Evolutionary conservation across 2,797 vertebrate species (phyloP), one percentile per base, ranked within the genome.

Genomic region (Spinus pinus): DNA sequence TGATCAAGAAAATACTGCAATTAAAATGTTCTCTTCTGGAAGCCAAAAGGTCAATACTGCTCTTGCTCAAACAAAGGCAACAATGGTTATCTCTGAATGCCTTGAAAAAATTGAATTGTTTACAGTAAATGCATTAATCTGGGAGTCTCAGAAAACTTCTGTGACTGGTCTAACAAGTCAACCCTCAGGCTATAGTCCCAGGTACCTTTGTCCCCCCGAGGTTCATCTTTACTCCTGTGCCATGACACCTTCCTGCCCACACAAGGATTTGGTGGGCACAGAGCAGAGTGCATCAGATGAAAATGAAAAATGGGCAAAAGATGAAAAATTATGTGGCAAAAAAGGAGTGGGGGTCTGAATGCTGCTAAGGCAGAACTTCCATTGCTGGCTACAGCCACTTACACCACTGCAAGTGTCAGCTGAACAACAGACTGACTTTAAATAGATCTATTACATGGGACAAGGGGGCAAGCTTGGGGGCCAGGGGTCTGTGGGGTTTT

Each of bases 401-500:
- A n/a, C 1, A 84, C 14, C 28, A 5, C 51, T 79, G 17, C 30
- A 44, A 44, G 20, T 5, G 11, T 17, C 20, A 62, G 47, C 64
- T 49, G 69, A 88, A 54, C 17, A 81, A 47, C 44, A 77, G 54
- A 20, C 35, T 78, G 30, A 58, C 41, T 72, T 92, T 41, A 58
- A 90, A 80, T 33, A 8, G 2, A 50, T 9, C 33, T 50, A 21
- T 28, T 47, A 47, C 41, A 33, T 4, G 6, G 47, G 39, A 73
- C 1, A 1, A 58, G 17, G 7, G 6, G 18, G 30, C 17, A 51
- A 73, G 28, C 14, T 46, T 25, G 20, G 9, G 15, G 5, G 12
- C 1, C 1, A 6, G 12, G 3, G 21, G 13, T 7, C 16, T 58
- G 30, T 23, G 30, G 5, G 33, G 1, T 0, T 51, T 71, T 71